phyloP scores from a whole-genome alignment of 2,888 invertebrate species.

The Hypercompe scribonia region DNA sequence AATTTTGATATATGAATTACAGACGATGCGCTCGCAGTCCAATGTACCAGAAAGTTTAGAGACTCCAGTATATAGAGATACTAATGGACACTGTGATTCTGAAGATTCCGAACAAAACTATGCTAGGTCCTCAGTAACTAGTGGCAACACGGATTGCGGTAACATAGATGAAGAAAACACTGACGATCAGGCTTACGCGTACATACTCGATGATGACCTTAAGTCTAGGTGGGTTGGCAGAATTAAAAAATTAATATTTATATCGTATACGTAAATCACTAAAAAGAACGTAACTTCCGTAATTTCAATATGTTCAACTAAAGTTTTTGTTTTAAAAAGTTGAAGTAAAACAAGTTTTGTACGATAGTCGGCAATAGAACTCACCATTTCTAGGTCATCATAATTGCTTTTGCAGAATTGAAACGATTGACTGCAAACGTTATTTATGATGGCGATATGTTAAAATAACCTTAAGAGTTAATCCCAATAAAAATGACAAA shows the following conservation, averaged over 20 bases:
- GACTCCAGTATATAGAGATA: constrained; percentile 59
- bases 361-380: constrained; percentile 32
- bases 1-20: constrained; percentile 90
- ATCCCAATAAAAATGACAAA: constrained; percentile 6
- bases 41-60: constrained; percentile 72
- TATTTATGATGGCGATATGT: constrained; percentile 23
- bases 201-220: constrained; percentile 81
- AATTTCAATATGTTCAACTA: constrained; percentile 37
- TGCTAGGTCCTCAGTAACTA: constrained; percentile 74
- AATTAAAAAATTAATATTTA: constrained; percentile 20
- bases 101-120: constrained; percentile 79
- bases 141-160: constrained; percentile 63
- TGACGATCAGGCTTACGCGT: constrained; percentile 78
- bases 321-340: constrained; percentile 51
- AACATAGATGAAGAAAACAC: constrained; percentile 68
- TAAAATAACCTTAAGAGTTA: constrained; percentile 19
- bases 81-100: constrained; percentile 74
- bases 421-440: constrained; percentile 19
- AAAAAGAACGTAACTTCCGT: constrained; percentile 39
- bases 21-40: constrained; percentile 88
- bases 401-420: constrained; percentile 27
- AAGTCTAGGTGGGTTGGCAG: constrained; percentile 76
- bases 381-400: constrained; percentile 43
- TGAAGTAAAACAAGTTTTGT: constrained; percentile 46
- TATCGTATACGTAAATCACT: constrained; percentile 33